phyloP scores from a whole-genome alignment of 2,797 vertebrate genomes.

The Meda fulgida region DNA sequence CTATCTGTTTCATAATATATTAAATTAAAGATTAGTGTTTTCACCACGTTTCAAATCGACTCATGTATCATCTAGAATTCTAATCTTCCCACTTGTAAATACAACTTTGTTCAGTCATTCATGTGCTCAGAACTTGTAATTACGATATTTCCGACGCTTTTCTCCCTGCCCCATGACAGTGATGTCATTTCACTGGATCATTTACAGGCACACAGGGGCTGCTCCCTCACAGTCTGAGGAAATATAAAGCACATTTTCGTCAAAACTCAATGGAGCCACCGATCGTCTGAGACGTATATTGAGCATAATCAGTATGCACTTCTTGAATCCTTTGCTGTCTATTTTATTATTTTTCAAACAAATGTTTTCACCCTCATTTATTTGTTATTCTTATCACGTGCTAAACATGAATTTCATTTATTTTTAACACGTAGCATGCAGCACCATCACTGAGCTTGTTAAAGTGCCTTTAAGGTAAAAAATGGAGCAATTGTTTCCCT shows the following conservation, averaged over 20 bases:
- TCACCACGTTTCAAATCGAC: neutral
- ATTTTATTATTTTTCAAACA: constrained; percentile 22
- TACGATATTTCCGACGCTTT: neutral
- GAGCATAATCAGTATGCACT: constrained; percentile 51
- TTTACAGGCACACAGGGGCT: constrained; percentile 66
- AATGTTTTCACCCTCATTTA: constrained; percentile 40
- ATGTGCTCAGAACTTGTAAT: neutral
- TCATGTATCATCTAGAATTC: neutral
- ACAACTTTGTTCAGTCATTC: neutral
- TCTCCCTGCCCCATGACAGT: constrained; percentile 59
- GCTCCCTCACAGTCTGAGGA: constrained; percentile 57
- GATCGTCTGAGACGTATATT: constrained; percentile 40
- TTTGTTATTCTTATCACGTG: constrained; percentile 41
- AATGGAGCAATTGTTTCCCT: constrained; percentile 40
- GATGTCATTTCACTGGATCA: constrained; percentile 66
- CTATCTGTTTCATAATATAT: too few species aligned
- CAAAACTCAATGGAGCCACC: constrained; percentile 41
- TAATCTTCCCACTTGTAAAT: neutral
- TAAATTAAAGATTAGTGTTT: neutral
- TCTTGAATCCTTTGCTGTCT: constrained; percentile 14
- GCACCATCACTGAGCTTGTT: constrained; percentile 3
- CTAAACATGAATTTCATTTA: constrained; percentile 41
- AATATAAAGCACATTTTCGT: constrained; percentile 54
- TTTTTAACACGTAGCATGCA: neutral
- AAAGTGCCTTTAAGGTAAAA: constrained; percentile 8